phyloP scores from a whole-genome alignment of 2,888 invertebrate species.

The Euplexia lucipara region DNA sequence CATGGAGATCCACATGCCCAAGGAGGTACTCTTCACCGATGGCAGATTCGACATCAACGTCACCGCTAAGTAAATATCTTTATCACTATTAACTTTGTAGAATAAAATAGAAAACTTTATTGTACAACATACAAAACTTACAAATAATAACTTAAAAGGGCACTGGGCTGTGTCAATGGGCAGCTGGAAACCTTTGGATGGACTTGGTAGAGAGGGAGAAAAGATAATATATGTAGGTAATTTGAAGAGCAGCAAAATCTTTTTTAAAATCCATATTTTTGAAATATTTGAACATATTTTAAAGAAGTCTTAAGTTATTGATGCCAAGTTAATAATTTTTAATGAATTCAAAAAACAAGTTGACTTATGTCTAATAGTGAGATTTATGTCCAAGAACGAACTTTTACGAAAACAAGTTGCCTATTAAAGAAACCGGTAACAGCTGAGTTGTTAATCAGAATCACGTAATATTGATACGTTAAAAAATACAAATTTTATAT shows the following conservation, averaged over 20 bases:
- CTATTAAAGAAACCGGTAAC: constrained; percentile 13
- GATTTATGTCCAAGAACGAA: constrained; percentile 18
- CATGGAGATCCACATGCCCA: constrained; percentile 95
- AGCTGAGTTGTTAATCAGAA: constrained; percentile 1
- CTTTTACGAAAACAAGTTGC: constrained; percentile 33
- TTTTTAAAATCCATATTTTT: neutral
- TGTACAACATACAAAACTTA: no score
- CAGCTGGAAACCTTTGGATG: no score
- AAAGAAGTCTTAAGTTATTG: neutral
- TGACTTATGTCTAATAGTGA: no score
- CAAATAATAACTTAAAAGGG: no score
- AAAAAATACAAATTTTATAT: constrained; percentile 13
- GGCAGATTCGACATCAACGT: constrained; percentile 95
- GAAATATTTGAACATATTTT: neutral
- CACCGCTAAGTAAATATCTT: constrained; percentile 93
- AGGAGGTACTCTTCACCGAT: constrained; percentile 95
- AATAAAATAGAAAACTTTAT: no score
- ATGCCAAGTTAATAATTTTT: neutral
- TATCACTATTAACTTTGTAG: no score
- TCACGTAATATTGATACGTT: constrained; percentile 25
- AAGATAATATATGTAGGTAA: no score
- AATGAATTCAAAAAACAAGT: constrained; percentile 15
- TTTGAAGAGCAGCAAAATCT: neutral
- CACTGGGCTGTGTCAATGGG: no score
- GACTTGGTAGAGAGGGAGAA: no score